Percentiles rank a stretch among this genome's conserved stretches.
phyloP scores from a whole-genome alignment of 2,113 vertebrate species.

The Dendropsophus ebraccatus region DNA sequence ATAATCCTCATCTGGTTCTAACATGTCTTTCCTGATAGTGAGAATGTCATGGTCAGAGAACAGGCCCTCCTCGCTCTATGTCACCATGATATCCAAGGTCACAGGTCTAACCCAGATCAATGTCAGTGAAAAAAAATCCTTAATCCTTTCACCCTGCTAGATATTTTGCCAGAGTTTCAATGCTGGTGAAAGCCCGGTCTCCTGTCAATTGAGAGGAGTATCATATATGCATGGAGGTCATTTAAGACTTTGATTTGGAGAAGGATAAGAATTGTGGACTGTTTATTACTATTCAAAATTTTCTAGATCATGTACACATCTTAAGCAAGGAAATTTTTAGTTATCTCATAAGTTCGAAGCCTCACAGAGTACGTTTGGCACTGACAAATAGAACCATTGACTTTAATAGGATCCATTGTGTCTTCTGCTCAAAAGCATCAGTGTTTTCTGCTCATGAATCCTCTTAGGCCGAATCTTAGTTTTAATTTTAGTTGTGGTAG shows the following conservation, averaged over 20 bases:
- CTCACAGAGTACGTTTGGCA: too few relatives aligned
- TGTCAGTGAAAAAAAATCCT: constrained; percentile 36
- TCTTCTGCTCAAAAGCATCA: too few relatives aligned
- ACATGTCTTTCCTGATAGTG: constrained; percentile 53
- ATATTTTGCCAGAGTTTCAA: constrained; percentile 6
- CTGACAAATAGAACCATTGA: too few relatives aligned
- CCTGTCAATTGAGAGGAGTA: neutral
- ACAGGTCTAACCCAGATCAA: constrained; percentile 54
- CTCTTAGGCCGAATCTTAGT: too few relatives aligned
- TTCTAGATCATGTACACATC: neutral
- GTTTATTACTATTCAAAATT: neutral
- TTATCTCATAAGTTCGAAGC: too few relatives aligned
- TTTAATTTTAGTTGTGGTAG: neutral
- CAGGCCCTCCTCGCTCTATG: constrained; percentile 29
- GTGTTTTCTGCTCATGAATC: too few relatives aligned
- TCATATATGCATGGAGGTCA: neutral
- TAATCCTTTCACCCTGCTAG: constrained; percentile 33
- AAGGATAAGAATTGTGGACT: neutral
- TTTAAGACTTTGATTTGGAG: neutral
- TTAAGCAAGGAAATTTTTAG: neutral
- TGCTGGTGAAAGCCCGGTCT: constrained; percentile 12
- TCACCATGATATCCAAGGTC: constrained; percentile 49
- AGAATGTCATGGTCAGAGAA: constrained; percentile 50
- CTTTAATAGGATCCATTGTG: too few relatives aligned
- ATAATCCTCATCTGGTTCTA: constrained; percentile 55